Percentiles rank a stretch among this genome's conserved stretches.
phyloP scores from a whole-genome alignment of 2,888 invertebrate genomes.

The Abrostola triplasia region DNA sequence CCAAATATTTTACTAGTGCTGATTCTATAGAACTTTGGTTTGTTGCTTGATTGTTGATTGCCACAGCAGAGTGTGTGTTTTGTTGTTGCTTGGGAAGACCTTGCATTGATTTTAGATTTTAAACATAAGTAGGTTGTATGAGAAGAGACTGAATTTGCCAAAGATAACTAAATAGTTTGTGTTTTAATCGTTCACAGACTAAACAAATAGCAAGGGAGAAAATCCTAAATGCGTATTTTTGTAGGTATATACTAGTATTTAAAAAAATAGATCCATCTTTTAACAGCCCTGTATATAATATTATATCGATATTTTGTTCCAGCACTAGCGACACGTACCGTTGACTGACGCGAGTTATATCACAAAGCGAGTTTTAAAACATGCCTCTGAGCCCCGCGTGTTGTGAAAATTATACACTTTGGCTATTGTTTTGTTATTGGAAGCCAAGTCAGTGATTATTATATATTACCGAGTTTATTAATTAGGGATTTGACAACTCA shows the following conservation, averaged over 20 bases:
- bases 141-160: too few species aligned
- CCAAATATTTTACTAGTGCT: background rate
- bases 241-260: too few species aligned
- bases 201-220: too few species aligned
- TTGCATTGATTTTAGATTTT: too few species aligned
- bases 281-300: background rate
- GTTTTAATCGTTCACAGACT: too few species aligned
- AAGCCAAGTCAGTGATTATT: background rate
- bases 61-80: too few species aligned
- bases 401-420: conserved; percentile 11
- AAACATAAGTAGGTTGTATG: too few species aligned
- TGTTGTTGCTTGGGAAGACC: too few species aligned
- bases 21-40: too few species aligned
- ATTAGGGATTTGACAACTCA: background rate
- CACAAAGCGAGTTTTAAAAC: conserved; percentile 41
- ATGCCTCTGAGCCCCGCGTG: conserved; percentile 7
- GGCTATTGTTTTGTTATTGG: background rate
- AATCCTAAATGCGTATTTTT: too few species aligned
- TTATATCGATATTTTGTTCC: conserved; percentile 16
- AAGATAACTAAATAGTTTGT: too few species aligned
- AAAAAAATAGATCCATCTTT: background rate
- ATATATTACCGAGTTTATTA: background rate
- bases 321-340: conserved; percentile 13
- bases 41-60: too few species aligned
- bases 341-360: conserved; percentile 24